These are phyloP conservation scores for Baccha elongata DNA, from an alignment of 2,888 invertebrate genomes.

Conservation along the genomic window DNA sequence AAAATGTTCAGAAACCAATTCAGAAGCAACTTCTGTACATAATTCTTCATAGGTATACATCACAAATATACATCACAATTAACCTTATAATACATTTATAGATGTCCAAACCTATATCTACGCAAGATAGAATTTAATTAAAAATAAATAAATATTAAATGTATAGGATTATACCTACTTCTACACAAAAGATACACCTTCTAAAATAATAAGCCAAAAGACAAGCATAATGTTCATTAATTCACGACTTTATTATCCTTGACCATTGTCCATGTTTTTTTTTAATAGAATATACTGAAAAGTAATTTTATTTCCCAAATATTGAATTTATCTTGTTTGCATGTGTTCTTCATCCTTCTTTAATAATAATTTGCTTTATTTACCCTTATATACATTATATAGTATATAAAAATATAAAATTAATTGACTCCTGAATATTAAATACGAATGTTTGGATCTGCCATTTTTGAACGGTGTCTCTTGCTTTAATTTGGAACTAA, in stretches of 20 bases:
- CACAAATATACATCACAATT: background rate
- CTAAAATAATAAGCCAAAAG: conserved; percentile 45
- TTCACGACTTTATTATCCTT: conserved; percentile 47
- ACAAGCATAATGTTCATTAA: conserved; percentile 71
- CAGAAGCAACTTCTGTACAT: background rate
- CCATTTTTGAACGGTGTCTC: conserved; percentile 96
- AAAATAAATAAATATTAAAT: background rate
- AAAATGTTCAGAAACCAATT: conserved; percentile 20
- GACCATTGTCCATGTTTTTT: conserved; percentile 47
- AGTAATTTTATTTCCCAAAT: conserved; percentile 17
- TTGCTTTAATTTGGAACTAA: conserved; percentile 95
- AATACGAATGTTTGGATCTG: conserved; percentile 92
- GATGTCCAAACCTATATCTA: background rate
- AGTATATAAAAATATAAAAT: conserved; percentile 2
- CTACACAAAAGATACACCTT: conserved; percentile 28
- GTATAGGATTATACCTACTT: too few relatives aligned
- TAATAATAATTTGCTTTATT: conserved; percentile 25
- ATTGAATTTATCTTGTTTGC: conserved; percentile 49
- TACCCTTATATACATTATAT: conserved; percentile 13
- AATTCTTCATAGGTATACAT: too few relatives aligned
- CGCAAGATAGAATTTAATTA: background rate
- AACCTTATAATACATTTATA: background rate
- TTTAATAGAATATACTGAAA: conserved; percentile 19
- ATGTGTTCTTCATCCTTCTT: conserved; percentile 58
- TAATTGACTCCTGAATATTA: conserved; percentile 51